Evolutionary conservation across 2,888 invertebrate genomes (phyloP), one percentile per base, ranked within the genome.

Genomic region (Ornithoptera alexandrae): DNA sequence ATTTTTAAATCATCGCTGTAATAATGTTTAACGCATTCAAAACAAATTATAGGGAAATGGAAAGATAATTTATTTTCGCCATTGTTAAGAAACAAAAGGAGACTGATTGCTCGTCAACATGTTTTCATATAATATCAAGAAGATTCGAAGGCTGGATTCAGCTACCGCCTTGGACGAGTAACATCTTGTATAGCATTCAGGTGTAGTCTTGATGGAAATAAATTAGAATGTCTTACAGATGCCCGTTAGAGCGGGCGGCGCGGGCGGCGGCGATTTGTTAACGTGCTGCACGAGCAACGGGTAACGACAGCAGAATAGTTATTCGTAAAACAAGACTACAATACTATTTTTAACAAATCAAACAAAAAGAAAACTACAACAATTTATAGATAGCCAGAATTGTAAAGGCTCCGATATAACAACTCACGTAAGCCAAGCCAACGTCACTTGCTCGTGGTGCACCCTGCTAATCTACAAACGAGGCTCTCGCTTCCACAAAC

Each of bases 151-250:
- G 50, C 20, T 46, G 63, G 18, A 22, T 61, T n/a, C 42, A 74
- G 66, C 67, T 63, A 65, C 66, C 63, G 70, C 70, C 69, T 68
- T 64, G 60, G 73, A 73, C 24, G 50, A 24, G 74, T 74, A 75
- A 72, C 75, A 76, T 36, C 63, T 63, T 59, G 36, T 62, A 67
- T 53, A 70, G 62, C 62, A 62, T 56, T 57, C 56, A 76, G 76
- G 80, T 80, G 81, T 78, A 80, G 83, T 88, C 81, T 86, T 85
- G 86, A 84, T 79, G 77, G 81, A 86, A 87, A 89, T 88, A 88
- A 88, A 89, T 89, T 81, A 87, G 83, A 76, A 81, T 79, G 80
- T 78, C 79, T 78, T 75, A 78, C 75, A 78, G 78, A 78, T 78
- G 70, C 73, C 76, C 75, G 76, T 76, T 78, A 77, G 84, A 84